phyloP scores from a whole-genome alignment of 1,140 invertebrate genomes.

The Yoshiicerus persimilis region DNA sequence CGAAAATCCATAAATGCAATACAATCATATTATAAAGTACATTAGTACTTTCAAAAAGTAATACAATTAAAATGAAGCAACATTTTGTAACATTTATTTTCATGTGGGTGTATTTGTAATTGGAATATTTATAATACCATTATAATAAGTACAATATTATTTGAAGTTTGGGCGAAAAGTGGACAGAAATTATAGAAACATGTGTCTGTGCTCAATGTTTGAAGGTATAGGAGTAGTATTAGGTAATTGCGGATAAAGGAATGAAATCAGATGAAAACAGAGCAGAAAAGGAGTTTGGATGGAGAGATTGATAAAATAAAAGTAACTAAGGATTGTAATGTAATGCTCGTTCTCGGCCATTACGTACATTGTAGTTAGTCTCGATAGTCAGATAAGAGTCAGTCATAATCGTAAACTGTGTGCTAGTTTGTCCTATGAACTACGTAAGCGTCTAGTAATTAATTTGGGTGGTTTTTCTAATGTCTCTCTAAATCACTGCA shows the following conservation, averaged over 20 bases:
- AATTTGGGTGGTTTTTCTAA: slow-evolving; percentile 22
- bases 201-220: too few species aligned
- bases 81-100: too few species aligned
- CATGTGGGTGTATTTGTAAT: not conserved
- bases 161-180: too few species aligned
- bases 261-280: slow-evolving; percentile 4
- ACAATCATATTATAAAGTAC: too few species aligned
- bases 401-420: slow-evolving; percentile 20
- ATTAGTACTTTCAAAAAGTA: too few species aligned
- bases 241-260: not conserved
- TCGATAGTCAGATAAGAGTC: not conserved
- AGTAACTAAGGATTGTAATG: not conserved
- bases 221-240: not conserved
- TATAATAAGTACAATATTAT: not conserved
- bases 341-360: slow-evolving; percentile 15
- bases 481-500: not conserved
- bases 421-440: slow-evolving; percentile 6
- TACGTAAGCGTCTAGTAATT: slow-evolving; percentile 22
- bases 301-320: not conserved
- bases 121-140: not conserved
- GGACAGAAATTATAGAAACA: too few species aligned
- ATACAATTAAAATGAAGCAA: too few species aligned
- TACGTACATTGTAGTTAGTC: slow-evolving; percentile 14
- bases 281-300: slow-evolving; percentile 1
- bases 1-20: not conserved